A percentile compares a stretch with the other conserved stretches of the same genome.
These are phyloP conservation scores for Gisinianus flammeolus DNA, from an alignment of 2,888 invertebrate species.

Conservation along the genomic window DNA sequence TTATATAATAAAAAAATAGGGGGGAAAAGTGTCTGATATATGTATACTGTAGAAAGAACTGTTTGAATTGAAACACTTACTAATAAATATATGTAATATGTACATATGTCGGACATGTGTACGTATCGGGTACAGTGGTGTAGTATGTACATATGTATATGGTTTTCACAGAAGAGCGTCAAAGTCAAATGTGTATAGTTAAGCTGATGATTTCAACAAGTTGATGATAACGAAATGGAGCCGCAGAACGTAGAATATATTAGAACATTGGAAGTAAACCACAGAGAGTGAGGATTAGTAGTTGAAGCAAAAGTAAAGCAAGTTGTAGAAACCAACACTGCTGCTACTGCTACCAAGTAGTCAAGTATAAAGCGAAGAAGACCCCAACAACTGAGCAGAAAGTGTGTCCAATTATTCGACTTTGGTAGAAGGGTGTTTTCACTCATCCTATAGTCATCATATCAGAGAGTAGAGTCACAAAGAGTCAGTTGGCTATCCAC, in stretches of 20 bases:
- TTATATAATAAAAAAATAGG: no score
- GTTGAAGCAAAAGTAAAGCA: background rate
- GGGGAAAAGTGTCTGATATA: no score
- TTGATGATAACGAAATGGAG: constrained; percentile 26
- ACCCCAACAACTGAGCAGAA: constrained; percentile 7
- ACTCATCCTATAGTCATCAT: constrained; percentile 13
- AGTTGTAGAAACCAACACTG: background rate
- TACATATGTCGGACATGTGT: no score
- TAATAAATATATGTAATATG: no score
- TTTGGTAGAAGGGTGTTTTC: constrained; percentile 31
- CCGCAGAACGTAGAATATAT: constrained; percentile 4
- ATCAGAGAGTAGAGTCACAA: constrained; percentile 12
- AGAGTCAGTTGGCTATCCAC: background rate
- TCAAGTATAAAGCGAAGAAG: background rate
- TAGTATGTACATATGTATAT: no score
- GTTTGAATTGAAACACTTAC: no score
- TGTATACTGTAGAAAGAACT: no score
- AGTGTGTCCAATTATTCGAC: constrained; percentile 38
- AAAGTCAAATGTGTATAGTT: constrained; percentile 19
- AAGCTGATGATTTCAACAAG: constrained; percentile 28
- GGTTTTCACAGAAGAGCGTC: constrained; percentile 24
- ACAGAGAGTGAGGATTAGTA: constrained; percentile 11
- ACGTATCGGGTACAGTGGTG: no score
- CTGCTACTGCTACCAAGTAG: background rate
- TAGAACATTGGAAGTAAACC: constrained; percentile 11